These are phyloP conservation scores for Eupelmus urozonus DNA, from an alignment of 2,888 invertebrate genomes.

Conservation along the genomic window DNA sequence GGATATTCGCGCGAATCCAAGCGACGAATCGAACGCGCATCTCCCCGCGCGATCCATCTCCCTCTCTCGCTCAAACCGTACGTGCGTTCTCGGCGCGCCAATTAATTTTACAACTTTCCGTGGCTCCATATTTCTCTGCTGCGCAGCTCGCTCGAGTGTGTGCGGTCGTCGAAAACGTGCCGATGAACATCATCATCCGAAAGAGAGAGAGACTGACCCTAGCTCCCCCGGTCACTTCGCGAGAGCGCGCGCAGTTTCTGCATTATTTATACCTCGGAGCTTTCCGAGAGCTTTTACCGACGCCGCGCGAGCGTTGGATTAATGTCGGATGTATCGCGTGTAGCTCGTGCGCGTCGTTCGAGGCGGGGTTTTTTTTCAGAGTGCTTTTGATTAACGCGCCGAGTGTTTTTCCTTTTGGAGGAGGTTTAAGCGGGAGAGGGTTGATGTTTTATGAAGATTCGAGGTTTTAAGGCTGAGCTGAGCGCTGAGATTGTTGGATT, in stretches of 20 bases:
- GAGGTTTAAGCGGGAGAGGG: not conserved
- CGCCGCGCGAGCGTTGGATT: too few species aligned
- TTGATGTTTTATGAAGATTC: too few species aligned
- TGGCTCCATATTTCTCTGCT: slow-evolving; percentile 5
- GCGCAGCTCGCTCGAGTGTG: not conserved
- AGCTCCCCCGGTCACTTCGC: not conserved
- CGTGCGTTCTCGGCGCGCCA: slow-evolving; percentile 27
- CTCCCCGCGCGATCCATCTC: slow-evolving; percentile 32
- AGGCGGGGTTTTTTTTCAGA: slow-evolving; percentile 1
- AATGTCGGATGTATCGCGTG: slow-evolving; percentile 4
- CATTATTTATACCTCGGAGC: slow-evolving; percentile 30
- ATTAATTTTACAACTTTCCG: slow-evolving; percentile 43
- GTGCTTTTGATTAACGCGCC: not conserved
- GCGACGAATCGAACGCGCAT: not conserved
- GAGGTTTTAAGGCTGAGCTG: too few species aligned
- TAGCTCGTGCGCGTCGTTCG: slow-evolving; percentile 3
- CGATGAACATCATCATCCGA: slow-evolving; percentile 16
- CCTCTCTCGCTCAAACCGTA: slow-evolving; percentile 1
- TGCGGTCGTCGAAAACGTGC: slow-evolving; percentile 13
- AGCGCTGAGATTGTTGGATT: too few species aligned
- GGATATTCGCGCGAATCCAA: not conserved
- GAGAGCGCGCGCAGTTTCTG: not conserved
- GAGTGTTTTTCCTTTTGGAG: slow-evolving; percentile 9
- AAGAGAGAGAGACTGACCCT: not conserved
- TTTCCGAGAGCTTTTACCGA: slow-evolving; percentile 34